Base-by-base conservation (phyloP, 1,140 invertebrate genomes). In the Mylabris phalerata region DNA sequence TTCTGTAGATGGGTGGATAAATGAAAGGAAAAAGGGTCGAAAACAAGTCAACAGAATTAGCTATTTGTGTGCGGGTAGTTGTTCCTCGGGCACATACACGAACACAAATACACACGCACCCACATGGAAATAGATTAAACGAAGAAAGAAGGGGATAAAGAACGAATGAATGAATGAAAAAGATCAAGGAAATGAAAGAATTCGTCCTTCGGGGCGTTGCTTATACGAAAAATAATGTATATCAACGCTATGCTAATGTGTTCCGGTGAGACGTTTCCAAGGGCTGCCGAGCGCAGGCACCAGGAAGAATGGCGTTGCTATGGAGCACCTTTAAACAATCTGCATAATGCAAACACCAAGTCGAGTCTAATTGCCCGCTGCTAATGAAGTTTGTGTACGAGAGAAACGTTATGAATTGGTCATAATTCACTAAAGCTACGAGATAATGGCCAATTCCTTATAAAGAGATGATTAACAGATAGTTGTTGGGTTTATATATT, bases 311-410 rank as follows among this genome's bases (percentile, higher is more conserved):
- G 51, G 42, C 42, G 51, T 54, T 54, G 51, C 51, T 45, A 54
- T 54, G 51, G 51, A 54, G 51, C 51, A 54, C 51, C 51, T 54
- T 54, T 3, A 45, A 54, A 54, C 51, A 50, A 57, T 57, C 55
- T 57, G 55, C 55, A 57, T 57, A 57, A 57, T 57, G 47, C 55
- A 47, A 57, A 57, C 45, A 41, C 55, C 24, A 45, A 48, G 55
- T 47, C 55, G 39, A 50, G 55, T 49, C 45, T 57, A 57, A 57
- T 57, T 50, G 48, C 55, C 32, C 55, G 55, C 39, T 48, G 40
- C 47, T 57, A 57, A 57, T 57, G 55, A 57, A 57, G 55, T 57
- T 57, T 57, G 47, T 57, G 55, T 57, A 48, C 50, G 45, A 57
- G 55, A 32, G 32, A 32, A 7, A 50, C 55, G 47, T 13, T 57